A percentile compares a stretch with the other conserved stretches of the same genome.
phyloP scores from a whole-genome alignment of 2,797 vertebrate species.

The Borostomias antarcticus region DNA sequence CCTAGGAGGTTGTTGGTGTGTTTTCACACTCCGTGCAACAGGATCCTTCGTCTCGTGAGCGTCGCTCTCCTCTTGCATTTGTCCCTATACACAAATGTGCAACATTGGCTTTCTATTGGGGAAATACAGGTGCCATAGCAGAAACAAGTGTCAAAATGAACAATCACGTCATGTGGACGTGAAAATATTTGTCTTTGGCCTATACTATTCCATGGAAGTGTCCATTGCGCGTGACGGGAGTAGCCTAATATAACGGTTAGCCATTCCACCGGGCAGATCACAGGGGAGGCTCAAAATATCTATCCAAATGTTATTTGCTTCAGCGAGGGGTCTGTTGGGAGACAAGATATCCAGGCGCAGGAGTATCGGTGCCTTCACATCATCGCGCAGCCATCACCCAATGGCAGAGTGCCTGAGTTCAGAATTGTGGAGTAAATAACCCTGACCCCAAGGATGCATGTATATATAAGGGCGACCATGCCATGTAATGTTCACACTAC shows the following conservation, averaged over 20 bases:
- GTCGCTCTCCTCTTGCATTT: neutral
- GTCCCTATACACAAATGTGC: neutral
- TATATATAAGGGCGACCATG: neutral
- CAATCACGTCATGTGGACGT: too few species aligned
- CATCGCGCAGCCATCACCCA: too few species aligned
- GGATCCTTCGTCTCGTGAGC: neutral
- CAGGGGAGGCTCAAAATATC: too few species aligned
- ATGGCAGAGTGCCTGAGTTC: too few species aligned
- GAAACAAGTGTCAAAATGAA: slow-evolving; percentile 8
- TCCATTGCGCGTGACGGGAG: slow-evolving; percentile 4
- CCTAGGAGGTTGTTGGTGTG: neutral
- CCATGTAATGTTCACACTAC: too few species aligned
- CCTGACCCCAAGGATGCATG: neutral
- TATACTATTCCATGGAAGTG: neutral
- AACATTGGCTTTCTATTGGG: slow-evolving; percentile 10
- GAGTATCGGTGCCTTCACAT: too few species aligned
- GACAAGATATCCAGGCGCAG: too few species aligned
- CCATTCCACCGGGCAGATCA: too few species aligned
- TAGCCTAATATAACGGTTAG: too few species aligned
- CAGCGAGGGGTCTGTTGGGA: too few species aligned
- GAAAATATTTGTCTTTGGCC: neutral
- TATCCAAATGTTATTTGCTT: too few species aligned
- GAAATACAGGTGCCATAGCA: neutral
- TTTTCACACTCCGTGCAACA: neutral
- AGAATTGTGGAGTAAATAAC: too few species aligned